Evolutionary conservation across 2,888 invertebrate species (phyloP), one percentile per base, ranked within the genome.

Genomic region (Scaptodrosophila latifasciaeformis): DNA sequence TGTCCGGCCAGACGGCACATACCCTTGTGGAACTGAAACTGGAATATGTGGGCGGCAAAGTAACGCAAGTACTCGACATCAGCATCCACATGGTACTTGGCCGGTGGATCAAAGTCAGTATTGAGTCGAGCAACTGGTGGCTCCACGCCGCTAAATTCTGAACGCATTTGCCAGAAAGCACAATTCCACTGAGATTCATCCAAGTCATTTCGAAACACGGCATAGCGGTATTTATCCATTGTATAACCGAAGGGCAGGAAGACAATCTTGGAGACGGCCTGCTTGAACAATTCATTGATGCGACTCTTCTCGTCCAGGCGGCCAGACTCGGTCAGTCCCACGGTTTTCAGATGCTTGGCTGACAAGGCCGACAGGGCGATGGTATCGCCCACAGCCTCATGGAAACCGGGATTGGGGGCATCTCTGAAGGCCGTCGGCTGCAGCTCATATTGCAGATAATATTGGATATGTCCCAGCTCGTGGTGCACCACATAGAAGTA

Each of bases 11-110:
- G 89, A 59, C 89, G 90, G 77, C 93, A 93, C 31, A 92, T 86
- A 0, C 91, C 89, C 49, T 91, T 90, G 81, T 92, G 92, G 83
- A 93, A 91, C 84, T 93, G 93, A 87, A 93, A 93, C 87, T 93
- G 93, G 45, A 93, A 88, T 45, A 96, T 91, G 82, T 91, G 92
- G 19, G 93, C 92, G 1, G 96, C 92, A 86, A 91, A 92, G 84
- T 93, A 93, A 70, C 92, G 91, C n/a, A 82, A 64, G 44, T 83
- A 92, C 48, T 91, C 91, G 0, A 91, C 90, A 83, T 92, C 91
- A 44, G 91, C 91, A 12, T 90, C 89, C 1, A 93, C 88, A 63
- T 93, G 93, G 67, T 91, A 93, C 75, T 93, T 93, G 2, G 92
- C 90, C 1, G 92, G 92, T 0, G 93, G 90, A 82, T 93, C 93